Evolutionary conservation across 2,888 invertebrate genomes (phyloP).

Genomic region (Plutella xylostella): DNA sequence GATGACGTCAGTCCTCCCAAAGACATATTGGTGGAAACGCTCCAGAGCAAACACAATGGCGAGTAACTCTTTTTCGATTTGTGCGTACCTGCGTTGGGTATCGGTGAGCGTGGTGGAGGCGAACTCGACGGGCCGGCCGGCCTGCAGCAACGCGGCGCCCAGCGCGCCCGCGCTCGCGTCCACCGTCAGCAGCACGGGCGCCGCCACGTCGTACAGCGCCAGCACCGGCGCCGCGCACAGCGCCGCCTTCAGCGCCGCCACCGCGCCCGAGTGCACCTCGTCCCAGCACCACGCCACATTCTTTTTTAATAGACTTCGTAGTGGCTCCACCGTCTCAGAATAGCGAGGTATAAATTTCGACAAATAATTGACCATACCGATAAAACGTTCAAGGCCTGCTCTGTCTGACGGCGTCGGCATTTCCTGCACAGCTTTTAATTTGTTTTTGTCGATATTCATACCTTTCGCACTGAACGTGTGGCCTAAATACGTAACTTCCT

Average conservation of each 20-base stretch:
- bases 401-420: background rate
- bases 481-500: conserved; percentile 18
- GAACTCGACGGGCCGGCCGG: conserved; percentile 18
- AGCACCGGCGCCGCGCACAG: too few relatives aligned
- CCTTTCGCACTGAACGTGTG: conserved; percentile 16
- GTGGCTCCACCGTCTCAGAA: background rate
- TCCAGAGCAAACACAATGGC: conserved; percentile 17
- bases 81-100: conserved; percentile 17
- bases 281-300: too few relatives aligned
- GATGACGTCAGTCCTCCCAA: background rate
- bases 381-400: background rate
- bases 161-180: conserved; percentile 16
- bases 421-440: conserved; percentile 10
- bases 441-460: conserved; percentile 8
- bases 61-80: conserved; percentile 19
- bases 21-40: conserved; percentile 1
- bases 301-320: too few relatives aligned
- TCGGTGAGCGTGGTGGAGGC: conserved; percentile 18
- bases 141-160: conserved; percentile 19
- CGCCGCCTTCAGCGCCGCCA: too few relatives aligned
- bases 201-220: too few relatives aligned
- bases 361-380: conserved; percentile 10
- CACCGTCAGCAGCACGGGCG: conserved; percentile 20
- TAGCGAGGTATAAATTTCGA: conserved; percentile 9
- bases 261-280: too few relatives aligned